Evolutionary conservation across 2,888 invertebrate genomes (phyloP).

Genomic region (Noctuana brunneofusca): DNA sequence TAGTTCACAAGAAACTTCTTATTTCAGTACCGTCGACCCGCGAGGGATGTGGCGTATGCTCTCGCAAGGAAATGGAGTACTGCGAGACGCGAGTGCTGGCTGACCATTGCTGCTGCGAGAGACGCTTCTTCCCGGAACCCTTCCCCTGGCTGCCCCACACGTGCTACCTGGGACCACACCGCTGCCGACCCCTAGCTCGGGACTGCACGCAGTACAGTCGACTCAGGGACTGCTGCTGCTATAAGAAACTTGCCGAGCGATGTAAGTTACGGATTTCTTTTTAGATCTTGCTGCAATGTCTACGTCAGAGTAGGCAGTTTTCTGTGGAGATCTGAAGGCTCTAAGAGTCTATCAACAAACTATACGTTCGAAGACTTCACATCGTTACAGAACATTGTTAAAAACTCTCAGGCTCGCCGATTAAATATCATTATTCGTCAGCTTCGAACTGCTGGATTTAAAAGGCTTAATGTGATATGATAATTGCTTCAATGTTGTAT

Average conservation of each 20-base stretch:
- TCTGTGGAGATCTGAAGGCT: too few relatives aligned
- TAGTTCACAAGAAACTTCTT: neutral
- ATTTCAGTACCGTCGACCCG: constrained; percentile 54
- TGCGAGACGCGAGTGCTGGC: constrained; percentile 83
- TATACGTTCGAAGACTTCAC: too few relatives aligned
- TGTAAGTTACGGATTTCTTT: constrained; percentile 75
- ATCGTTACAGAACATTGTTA: too few relatives aligned
- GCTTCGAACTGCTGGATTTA: too few relatives aligned
- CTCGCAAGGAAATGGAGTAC: constrained; percentile 83
- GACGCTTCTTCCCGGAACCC: constrained; percentile 83
- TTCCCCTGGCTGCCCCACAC: constrained; percentile 87
- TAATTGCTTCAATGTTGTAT: too few relatives aligned
- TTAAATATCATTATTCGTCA: too few relatives aligned
- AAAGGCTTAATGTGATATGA: neutral
- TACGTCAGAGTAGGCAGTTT: too few relatives aligned
- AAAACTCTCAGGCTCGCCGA: too few relatives aligned
- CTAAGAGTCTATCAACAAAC: too few relatives aligned
- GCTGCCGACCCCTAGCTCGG: constrained; percentile 82
- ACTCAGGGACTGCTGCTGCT: constrained; percentile 86
- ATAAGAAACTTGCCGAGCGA: constrained; percentile 80
- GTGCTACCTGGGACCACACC: constrained; percentile 84
- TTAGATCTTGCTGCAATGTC: neutral
- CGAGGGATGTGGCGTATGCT: constrained; percentile 85
- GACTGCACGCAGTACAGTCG: constrained; percentile 85
- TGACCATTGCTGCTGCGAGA: constrained; percentile 81